A percentile compares a stretch with the other conserved stretches of the same genome.
These are phyloP conservation scores for Heliconius himera DNA, from an alignment of 1,140 invertebrate species.

Conservation along the genomic window DNA sequence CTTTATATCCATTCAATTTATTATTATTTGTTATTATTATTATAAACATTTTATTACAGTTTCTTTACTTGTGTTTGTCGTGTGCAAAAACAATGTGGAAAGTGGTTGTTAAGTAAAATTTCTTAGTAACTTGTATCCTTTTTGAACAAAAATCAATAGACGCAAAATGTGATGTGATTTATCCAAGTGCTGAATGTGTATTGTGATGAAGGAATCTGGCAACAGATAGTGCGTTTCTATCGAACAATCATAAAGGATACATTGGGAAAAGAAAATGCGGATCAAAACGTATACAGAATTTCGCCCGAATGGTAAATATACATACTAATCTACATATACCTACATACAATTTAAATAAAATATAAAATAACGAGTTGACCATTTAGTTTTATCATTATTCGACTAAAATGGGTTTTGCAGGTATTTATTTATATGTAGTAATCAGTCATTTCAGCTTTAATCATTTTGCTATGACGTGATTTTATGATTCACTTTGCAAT, in stretches of 20 bases:
- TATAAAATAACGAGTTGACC: neutral
- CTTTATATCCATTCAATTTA: constrained; percentile 46
- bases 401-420: neutral
- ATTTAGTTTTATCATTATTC: neutral
- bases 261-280: constrained; percentile 80
- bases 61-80: constrained; percentile 80
- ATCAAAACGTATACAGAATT: constrained; percentile 75
- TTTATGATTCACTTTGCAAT: constrained; percentile 15
- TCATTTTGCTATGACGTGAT: constrained; percentile 22
- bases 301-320: constrained; percentile 78
- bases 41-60: constrained; percentile 60
- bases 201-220: constrained; percentile 70
- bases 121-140: constrained; percentile 79
- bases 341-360: neutral
- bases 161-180: constrained; percentile 73
- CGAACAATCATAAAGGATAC: constrained; percentile 79
- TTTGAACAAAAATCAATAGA: constrained; percentile 69
- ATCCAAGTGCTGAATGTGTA: constrained; percentile 65
- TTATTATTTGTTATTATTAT: constrained; percentile 29
- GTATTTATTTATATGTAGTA: neutral
- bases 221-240: constrained; percentile 61
- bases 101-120: constrained; percentile 79
- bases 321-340: constrained; percentile 9
- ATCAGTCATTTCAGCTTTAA: constrained; percentile 9
- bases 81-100: constrained; percentile 81